phyloP scores from a whole-genome alignment of 2,113 vertebrate species.

The Alligator mississippiensis region DNA sequence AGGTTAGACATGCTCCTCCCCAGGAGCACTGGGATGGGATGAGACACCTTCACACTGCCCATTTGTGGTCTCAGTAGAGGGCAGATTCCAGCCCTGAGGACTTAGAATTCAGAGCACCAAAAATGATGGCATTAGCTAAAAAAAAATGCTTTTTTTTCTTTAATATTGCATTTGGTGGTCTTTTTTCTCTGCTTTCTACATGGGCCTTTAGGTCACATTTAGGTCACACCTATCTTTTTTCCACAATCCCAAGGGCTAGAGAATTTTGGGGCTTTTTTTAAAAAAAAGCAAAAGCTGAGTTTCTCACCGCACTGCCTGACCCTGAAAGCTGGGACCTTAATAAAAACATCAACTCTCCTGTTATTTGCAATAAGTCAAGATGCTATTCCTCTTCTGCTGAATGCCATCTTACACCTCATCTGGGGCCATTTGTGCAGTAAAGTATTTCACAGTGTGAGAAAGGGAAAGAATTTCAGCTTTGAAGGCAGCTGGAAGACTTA shows the following conservation, averaged over 20 bases:
- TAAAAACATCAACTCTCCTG: neutral
- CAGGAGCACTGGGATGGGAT: too few species aligned
- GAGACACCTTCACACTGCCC: too few species aligned
- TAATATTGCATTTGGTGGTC: neutral
- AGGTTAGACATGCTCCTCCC: too few species aligned
- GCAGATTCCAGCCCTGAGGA: neutral
- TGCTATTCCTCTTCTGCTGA: neutral
- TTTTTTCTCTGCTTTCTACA: neutral
- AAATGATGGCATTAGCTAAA: neutral
- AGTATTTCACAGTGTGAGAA: neutral
- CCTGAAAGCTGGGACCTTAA: neutral
- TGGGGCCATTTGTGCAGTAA: neutral
- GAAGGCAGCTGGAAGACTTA: neutral
- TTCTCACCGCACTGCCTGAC: neutral
- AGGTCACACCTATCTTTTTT: neutral
- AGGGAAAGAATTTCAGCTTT: neutral
- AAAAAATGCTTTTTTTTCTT: neutral
- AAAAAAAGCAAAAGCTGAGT: neutral
- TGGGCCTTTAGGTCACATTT: neutral
- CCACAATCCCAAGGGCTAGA: neutral
- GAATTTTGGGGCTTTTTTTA: neutral
- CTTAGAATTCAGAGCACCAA: neutral
- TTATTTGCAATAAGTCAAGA: neutral
- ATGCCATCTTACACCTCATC: neutral
- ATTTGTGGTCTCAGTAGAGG: neutral